These are phyloP conservation scores for Stegostoma tigrinum DNA, from an alignment of 2,113 vertebrate species.

Conservation along the genomic window DNA sequence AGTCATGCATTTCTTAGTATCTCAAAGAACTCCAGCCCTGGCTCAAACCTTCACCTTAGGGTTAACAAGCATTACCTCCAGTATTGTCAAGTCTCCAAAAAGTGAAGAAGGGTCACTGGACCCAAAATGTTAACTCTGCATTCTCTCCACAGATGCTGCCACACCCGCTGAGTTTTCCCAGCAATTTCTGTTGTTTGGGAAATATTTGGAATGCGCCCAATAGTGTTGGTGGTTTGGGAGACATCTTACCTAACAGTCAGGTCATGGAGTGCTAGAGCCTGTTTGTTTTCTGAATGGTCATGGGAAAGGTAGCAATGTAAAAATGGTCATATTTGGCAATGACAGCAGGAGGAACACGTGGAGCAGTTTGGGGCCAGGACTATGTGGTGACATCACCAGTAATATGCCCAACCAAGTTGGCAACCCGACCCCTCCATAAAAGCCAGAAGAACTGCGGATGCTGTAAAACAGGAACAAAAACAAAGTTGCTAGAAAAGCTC, in stretches of 20 bases:
- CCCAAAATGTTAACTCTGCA: background rate
- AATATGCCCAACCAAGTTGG: background rate
- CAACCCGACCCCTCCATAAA: background rate
- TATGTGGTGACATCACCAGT: background rate
- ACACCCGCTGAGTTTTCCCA: no score
- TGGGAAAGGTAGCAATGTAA: background rate
- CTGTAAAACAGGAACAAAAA: no score
- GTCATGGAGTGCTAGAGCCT: background rate
- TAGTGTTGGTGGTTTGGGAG: background rate
- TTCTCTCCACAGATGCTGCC: background rate
- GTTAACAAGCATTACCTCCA: no score
- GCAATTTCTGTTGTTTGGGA: no score
- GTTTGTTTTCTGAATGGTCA: background rate
- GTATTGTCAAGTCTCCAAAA: background rate
- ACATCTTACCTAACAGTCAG: background rate
- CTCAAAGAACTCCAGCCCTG: background rate
- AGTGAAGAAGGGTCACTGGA: background rate
- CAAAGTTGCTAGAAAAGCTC: no score
- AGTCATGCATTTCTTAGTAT: background rate
- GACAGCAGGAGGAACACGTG: background rate
- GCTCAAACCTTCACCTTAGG: background rate
- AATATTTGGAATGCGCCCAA: no score
- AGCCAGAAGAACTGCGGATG: no score
- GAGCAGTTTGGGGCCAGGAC: background rate
- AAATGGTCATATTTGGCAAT: no score